phyloP scores from a whole-genome alignment of 2,797 vertebrate genomes.

The Fistularia tabacaria region DNA sequence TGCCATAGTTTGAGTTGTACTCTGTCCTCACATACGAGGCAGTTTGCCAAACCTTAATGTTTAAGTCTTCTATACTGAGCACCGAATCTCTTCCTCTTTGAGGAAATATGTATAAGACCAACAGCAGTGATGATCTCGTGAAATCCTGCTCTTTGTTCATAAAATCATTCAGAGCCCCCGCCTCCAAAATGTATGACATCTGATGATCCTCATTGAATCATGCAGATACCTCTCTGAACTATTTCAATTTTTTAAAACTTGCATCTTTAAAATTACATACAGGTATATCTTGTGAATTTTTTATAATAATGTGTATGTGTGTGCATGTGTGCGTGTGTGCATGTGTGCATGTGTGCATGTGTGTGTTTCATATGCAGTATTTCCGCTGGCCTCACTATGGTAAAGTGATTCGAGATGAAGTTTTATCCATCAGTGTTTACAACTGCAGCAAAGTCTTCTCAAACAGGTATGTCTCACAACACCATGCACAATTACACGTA shows the following conservation, averaged over 20 bases:
- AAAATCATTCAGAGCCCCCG: too few relatives aligned
- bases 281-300: background rate
- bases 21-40: too few relatives aligned
- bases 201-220: too few relatives aligned
- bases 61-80: too few relatives aligned
- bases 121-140: too few relatives aligned
- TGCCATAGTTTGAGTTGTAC: background rate
- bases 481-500: constrained; percentile 11
- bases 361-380: constrained; percentile 63
- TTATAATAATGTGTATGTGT: background rate
- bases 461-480: constrained; percentile 75
- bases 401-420: constrained; percentile 76
- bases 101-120: too few relatives aligned
- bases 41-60: too few relatives aligned
- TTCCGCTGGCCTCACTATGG: constrained; percentile 91
- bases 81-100: too few relatives aligned
- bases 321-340: constrained; percentile 1
- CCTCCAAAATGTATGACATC: too few relatives aligned
- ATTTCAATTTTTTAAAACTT: background rate
- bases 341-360: constrained; percentile 12
- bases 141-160: too few relatives aligned
- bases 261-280: background rate
- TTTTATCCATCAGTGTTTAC: constrained; percentile 82
- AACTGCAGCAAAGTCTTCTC: constrained; percentile 90
- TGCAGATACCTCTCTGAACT: too few relatives aligned